Conservation (phyloP, 2,113 vertebrate species). For the Sialia sialis region DNA sequence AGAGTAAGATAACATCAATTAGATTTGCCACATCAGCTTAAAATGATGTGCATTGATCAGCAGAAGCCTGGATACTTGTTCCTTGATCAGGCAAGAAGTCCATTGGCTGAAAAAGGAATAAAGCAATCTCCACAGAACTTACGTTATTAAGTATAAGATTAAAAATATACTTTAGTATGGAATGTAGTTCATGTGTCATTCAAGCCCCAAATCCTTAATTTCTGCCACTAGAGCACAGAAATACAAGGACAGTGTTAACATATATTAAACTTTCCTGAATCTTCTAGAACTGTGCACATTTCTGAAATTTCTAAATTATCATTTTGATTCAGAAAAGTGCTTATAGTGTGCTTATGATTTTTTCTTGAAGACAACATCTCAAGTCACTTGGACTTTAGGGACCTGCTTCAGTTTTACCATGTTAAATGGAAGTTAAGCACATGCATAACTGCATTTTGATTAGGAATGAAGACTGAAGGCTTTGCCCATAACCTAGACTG, state of each 20-base stretch:
- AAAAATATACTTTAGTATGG: background rate
- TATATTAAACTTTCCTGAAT: background rate
- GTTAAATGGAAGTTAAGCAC: background rate
- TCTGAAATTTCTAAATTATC: background rate
- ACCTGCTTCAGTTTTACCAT: background rate
- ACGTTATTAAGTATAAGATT: background rate
- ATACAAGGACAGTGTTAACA: background rate
- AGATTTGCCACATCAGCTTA: conserved; percentile 6
- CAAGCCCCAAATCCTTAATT: background rate
- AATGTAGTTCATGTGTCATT: background rate
- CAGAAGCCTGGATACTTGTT: background rate
- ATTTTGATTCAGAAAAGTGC: background rate
- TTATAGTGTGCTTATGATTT: background rate
- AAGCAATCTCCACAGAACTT: background rate
- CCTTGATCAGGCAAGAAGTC: background rate
- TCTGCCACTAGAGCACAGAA: background rate
- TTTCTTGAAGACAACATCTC: background rate
- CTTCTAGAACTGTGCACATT: background rate
- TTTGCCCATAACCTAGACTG: background rate
- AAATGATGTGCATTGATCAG: conserved; percentile 1
- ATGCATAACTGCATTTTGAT: background rate
- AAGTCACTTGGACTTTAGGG: background rate
- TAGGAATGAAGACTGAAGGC: background rate
- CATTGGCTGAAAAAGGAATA: conserved; percentile 9
- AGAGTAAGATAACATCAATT: background rate